Evolutionary conservation across 2,797 vertebrate species (phyloP).

Genomic region (Geotrypetes seraphini): DNA sequence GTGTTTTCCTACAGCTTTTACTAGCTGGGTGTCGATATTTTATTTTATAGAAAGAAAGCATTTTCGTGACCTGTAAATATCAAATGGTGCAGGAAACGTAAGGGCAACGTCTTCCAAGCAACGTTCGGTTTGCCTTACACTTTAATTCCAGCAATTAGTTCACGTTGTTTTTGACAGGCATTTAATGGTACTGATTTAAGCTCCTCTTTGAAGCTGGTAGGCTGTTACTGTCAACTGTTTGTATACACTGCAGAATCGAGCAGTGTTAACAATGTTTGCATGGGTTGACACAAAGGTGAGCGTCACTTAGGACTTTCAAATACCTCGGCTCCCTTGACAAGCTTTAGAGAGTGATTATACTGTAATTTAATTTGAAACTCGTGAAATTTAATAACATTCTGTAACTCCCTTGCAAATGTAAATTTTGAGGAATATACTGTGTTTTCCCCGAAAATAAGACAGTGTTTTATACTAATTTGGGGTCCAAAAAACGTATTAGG

Average conservation of each 20-base stretch:
- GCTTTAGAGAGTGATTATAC: too few species aligned
- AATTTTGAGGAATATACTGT: too few species aligned
- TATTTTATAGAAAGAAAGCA: too few species aligned
- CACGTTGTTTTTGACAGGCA: background rate
- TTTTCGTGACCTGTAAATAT: too few species aligned
- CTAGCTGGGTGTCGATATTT: too few species aligned
- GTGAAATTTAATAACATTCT: background rate
- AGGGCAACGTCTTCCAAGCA: background rate
- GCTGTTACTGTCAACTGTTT: background rate
- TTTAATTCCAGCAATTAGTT: background rate
- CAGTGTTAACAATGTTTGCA: rapidly evolving
- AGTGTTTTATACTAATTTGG: too few species aligned
- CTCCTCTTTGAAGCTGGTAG: background rate
- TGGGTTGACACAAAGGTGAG: background rate
- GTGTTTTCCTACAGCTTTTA: too few species aligned
- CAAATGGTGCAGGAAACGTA: background rate
- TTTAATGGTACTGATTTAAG: background rate
- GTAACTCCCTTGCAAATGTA: too few species aligned
- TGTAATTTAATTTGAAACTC: background rate
- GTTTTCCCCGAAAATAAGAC: too few species aligned
- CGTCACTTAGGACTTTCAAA: background rate
- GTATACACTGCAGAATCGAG: background rate
- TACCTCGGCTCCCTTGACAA: background rate
- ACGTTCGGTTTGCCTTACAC: background rate
- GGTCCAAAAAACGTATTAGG: too few species aligned